Percentiles rank a stretch among this genome's conserved stretches.
phyloP scores from a whole-genome alignment of 2,888 invertebrate genomes.

The Microplitis manilae region DNA sequence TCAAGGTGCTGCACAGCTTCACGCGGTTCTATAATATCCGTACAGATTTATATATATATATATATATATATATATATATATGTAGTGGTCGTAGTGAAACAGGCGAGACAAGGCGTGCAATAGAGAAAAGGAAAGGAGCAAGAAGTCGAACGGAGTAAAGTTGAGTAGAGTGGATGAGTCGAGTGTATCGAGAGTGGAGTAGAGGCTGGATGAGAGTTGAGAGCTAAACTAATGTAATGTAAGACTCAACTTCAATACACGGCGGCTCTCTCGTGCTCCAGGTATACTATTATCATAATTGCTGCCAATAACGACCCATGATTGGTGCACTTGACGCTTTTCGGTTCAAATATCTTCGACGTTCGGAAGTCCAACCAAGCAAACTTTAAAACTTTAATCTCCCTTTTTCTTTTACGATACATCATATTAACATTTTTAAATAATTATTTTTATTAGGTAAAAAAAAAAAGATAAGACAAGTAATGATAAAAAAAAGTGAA shows the following conservation, averaged over 20 bases:
- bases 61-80: no score
- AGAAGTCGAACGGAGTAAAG: background rate
- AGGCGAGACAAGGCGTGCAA: background rate
- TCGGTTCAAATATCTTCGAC: constrained; percentile 51
- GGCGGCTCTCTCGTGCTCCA: constrained; percentile 54
- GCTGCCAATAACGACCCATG: constrained; percentile 68
- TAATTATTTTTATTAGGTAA: no score
- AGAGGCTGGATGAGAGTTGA: constrained; percentile 6
- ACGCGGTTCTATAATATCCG: background rate
- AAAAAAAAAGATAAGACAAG: no score
- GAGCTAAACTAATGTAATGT: constrained; percentile 12
- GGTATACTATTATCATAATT: constrained; percentile 70
- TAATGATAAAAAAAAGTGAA: no score
- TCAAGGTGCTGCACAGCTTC: constrained; percentile 4
- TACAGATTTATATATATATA: no score
- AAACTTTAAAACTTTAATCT: background rate
- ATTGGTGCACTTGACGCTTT: constrained; percentile 68
- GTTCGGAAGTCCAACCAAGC: constrained; percentile 58
- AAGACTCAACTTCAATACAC: constrained; percentile 39
- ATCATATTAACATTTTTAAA: constrained; percentile 1
- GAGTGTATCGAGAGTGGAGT: background rate
- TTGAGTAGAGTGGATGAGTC: background rate
- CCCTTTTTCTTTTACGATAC: constrained; percentile 13
- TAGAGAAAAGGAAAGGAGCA: background rate
- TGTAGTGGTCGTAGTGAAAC: no score